A percentile compares a stretch with the other conserved stretches of the same genome.
Conservation (phyloP, 2,113 vertebrate genomes). For the Paradisaea rubra region DNA sequence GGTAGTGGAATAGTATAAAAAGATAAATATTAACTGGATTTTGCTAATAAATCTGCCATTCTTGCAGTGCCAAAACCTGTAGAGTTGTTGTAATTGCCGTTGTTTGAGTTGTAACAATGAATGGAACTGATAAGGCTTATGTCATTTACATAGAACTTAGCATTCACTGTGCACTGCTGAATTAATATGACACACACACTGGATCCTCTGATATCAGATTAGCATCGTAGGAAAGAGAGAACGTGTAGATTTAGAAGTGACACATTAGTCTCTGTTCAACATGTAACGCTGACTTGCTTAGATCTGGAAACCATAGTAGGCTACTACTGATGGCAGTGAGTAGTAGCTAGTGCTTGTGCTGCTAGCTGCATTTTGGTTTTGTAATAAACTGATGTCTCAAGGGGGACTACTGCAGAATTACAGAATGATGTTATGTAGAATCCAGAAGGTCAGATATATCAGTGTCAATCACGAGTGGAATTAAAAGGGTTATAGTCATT, state of each 20-base stretch:
- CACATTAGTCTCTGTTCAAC: not conserved
- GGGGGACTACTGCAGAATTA: not conserved
- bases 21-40: conserved; percentile 65
- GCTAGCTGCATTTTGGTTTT: not conserved
- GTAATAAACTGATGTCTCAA: not conserved
- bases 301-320: not conserved
- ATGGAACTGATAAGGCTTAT: conserved; percentile 66
- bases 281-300: not conserved
- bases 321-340: not conserved
- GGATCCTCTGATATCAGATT: conserved; percentile 60
- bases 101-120: conserved; percentile 71
- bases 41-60: conserved; percentile 61
- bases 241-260: conserved; percentile 16
- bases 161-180: conserved; percentile 37
- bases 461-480: not conserved
- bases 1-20: conserved; percentile 56
- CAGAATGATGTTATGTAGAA: not conserved
- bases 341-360: not conserved
- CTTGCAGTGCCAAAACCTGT: conserved; percentile 46
- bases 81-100: conserved; percentile 61
- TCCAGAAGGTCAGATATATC: not conserved
- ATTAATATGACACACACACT: conserved; percentile 59
- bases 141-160: conserved; percentile 59
- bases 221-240: conserved; percentile 42
- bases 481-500: not conserved